Base-by-base conservation (phyloP, 1,140 invertebrate species). In the Ooceraea biroi region DNA sequence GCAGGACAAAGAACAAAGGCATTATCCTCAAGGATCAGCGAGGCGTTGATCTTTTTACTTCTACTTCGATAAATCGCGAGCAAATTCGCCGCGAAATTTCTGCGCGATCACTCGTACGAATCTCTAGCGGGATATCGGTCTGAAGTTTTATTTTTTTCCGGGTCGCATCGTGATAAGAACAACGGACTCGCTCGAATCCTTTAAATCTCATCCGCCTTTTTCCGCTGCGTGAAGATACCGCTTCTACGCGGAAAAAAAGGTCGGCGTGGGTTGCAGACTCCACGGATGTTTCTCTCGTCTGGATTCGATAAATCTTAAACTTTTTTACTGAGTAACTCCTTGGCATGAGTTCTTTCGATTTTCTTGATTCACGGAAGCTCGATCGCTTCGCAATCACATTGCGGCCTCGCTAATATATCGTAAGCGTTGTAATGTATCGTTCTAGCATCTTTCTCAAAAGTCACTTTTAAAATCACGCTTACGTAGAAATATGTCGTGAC, bases 291-390 rank as follows among this genome's bases (percentile, higher is more conserved):
- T 71, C 65, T 71, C 41, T 71, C 65, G 8, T 80, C 36, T 46
- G 76, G 25, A 46, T 58, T 10, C 76, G 50, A 30, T 80, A 80
- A 80, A 80, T 80, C n/a, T 44, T 30, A 17, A 80, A 80, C 63
- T 80, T 80, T 78, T 78, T 78, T 78, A 78, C 17, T 71, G 44
- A 50, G 36, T 46, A 58, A 69, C 71, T 76, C 44, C 58, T 82
- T 82, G 27, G 41, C 69, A 12, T 41, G 46, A 82, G 60, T 82
- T 27, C 58, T 48, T 50, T 74, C n/a, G 22, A 52, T 25, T 76
- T 63, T 25, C 19, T 46, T n/a, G 52, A 82, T 41, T 74, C 44
- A 19, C 76, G 19, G 19, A 68, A 50, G 22, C 41, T 46, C 14
- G 19, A 66, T 66, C 74, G 12, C 17, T 25, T 50, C 22, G 25